Conservation (phyloP, 1,140 invertebrate genomes). For the Drosophila seguyi region DNA sequence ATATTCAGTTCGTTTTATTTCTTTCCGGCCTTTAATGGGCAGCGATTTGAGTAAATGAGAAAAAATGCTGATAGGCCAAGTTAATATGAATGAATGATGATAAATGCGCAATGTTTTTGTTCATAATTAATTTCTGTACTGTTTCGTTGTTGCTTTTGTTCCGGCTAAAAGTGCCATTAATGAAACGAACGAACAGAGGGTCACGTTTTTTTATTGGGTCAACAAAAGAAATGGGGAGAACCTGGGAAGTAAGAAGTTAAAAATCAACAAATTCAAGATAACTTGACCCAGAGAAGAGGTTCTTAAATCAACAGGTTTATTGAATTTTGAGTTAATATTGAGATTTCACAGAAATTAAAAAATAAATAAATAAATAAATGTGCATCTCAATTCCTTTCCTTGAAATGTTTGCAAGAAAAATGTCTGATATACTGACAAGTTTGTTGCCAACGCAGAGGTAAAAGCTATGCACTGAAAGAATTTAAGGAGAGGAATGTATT, state of each 20-base stretch:
- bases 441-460: background rate
- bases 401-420: background rate
- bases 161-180: conserved; percentile 35
- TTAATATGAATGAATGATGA: conserved; percentile 49
- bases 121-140: conserved; percentile 50
- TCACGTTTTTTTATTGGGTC: conserved; percentile 5
- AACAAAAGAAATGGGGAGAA: background rate
- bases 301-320: conserved; percentile 20
- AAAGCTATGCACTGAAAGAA: background rate
- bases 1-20: conserved; percentile 47
- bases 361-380: too few relatives aligned
- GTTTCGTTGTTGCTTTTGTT: conserved; percentile 21
- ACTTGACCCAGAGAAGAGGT: background rate
- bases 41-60: conserved; percentile 42
- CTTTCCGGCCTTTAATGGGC: conserved; percentile 43
- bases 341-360: too few relatives aligned
- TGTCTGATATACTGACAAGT: background rate
- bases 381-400: too few relatives aligned
- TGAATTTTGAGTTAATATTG: conserved; percentile 2
- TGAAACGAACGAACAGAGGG: background rate
- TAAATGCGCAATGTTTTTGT: conserved; percentile 42
- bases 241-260: background rate
- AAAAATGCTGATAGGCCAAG: conserved; percentile 52
- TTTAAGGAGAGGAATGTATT: background rate
- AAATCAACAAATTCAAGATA: background rate